Base-by-base conservation (phyloP, 2,797 vertebrate genomes). In the Notolepis coatsorum region DNA sequence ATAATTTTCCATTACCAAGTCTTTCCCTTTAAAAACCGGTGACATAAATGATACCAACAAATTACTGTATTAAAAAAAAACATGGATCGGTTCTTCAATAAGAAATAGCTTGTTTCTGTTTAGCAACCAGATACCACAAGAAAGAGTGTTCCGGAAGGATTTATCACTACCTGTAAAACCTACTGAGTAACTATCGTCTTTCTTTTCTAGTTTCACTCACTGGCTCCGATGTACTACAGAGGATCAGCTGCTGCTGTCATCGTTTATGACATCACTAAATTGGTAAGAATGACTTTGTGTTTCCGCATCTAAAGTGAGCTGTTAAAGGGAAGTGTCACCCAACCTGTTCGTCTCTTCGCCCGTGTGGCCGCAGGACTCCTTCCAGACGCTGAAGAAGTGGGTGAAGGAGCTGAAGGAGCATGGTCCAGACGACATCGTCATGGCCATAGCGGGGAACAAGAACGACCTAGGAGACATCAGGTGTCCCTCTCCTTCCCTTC, bases 371-470 rank as follows among this genome's bases (percentile, higher is more conserved):
- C 90, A 99, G 98, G 97, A 98, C 89, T 98, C 98, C 4, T 99
- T 99, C 92, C 95, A 98, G 87, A 99, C 95, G 59, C 88, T 99
- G 90, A 99, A 99, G 92, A 99, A 97, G 80, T 99, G 97, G 98
- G 97, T 99, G 68, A 98, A 99, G 84, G 97, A 99, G 82, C 88
- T 99, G 71, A 98, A 98, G 82, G 97, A 99, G 72, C 97, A 98
- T 0, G 98, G 97, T n/a, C 97, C 98, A 35, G 97, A 98, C 73
- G 96, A 99, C 86, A 99, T 99, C 20, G 96, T 99, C 23, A 96
- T 99, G 85, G 98, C 97, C 41, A 99, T 99, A 1, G 98, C 97
- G 68, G 98, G 98, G 75, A 99, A 99, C 83, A 99, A 99, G 85
- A 99, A 96, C 65, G 98, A 99, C 82, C 93, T 99, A 81, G 95